Base-by-base conservation (phyloP, 2,888 invertebrate genomes). In the Scotopteryx bipunctaria region DNA sequence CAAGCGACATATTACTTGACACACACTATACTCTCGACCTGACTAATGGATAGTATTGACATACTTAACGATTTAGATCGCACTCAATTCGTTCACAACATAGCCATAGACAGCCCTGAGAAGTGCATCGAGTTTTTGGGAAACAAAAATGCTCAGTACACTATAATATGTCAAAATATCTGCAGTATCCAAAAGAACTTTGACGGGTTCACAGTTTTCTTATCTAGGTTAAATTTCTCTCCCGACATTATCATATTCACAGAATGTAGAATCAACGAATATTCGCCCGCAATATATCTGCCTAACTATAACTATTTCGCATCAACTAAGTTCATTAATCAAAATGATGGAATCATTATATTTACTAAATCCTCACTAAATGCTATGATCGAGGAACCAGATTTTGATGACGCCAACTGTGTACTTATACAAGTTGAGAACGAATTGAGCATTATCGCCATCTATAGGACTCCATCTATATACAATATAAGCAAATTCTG, bases 341-440 rank as follows among this genome's bases (percentile, higher is more conserved):
- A 49, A 37, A 49, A 49, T 11, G 49, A 49, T 17, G 49, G 49
- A 0, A 15, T 49, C 0, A 19, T 49, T n/a, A 13, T 37, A 2
- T 25, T 29, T 6, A 5, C 36, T 2, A 42, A 42, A 42, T 3
- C 14, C 16, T 1, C 1, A 5, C n/a, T 42, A 2, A 11, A 37
- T 3, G 11, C 37, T 1, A 4, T 2, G 5, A 15, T 50, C n/a
- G 4, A 11, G 0, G 50, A 50, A 44, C 44, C 44, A 15, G 23
- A 23, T 6, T 43, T 43, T 11, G 11, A 29, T 6, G 14, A 15
- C 15, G 35, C 17, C 4, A 31, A 31, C 31, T 31, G 31, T 14
- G 2, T 31, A 4, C 9, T 31, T 6, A 5, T 33, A 2, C 15
- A 33, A 1, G 8, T 33, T 6, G 33, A 9, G n/a, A 17, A 33